Evolutionary conservation across 2,888 invertebrate genomes (phyloP).

Genomic region (Candidula unifasciata): DNA sequence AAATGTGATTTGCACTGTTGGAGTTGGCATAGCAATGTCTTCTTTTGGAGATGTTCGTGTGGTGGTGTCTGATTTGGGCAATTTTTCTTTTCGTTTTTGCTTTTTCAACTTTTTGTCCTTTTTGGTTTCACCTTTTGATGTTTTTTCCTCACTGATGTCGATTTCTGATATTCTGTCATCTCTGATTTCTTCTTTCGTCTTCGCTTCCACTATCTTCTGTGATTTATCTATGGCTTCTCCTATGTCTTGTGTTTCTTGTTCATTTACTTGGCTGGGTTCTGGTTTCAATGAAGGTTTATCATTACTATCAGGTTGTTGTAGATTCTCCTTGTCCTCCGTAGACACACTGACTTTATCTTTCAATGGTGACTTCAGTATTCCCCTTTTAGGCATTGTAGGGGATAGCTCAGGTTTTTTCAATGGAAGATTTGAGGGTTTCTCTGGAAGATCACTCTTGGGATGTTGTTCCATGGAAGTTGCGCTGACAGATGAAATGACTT

Average conservation of each 20-base stretch:
- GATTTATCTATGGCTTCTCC: background rate
- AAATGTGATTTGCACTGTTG: too few relatives aligned
- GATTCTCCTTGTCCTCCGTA: background rate
- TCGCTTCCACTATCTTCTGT: background rate
- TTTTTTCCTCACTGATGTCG: background rate
- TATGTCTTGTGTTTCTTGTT: background rate
- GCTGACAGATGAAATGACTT: background rate
- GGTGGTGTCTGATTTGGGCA: background rate
- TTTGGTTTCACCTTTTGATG: background rate
- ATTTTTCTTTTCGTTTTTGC: background rate
- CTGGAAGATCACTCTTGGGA: background rate
- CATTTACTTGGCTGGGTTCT: background rate
- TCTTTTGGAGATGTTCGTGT: background rate
- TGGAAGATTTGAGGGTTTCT: background rate
- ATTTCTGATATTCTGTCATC: background rate
- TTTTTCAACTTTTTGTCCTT: background rate
- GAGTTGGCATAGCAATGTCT: background rate
- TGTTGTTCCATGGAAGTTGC: background rate
- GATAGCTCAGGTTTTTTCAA: background rate
- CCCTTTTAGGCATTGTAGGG: background rate
- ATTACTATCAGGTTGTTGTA: background rate
- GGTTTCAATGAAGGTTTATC: background rate
- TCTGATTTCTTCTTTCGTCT: background rate
- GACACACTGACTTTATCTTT: background rate
- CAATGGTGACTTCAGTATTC: slow-evolving; percentile 12